These are phyloP conservation scores for Catocala nupta DNA, from an alignment of 2,888 invertebrate species.

Conservation along the genomic window DNA sequence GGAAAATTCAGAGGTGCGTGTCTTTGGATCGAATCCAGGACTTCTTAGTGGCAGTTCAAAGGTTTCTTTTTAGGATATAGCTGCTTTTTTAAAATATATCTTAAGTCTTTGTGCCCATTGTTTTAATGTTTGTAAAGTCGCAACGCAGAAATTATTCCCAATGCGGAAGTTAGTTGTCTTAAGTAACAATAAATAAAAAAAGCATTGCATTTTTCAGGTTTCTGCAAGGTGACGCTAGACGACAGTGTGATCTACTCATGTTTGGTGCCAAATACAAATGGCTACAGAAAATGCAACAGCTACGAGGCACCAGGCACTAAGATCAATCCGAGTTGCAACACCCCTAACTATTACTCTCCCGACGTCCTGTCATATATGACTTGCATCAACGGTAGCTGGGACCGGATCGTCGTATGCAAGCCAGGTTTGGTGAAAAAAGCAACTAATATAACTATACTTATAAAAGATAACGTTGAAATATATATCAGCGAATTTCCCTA, in stretches of 20 bases:
- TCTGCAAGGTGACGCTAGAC: slow-evolving; percentile 10
- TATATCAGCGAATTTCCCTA: background rate
- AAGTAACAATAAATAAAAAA: no score
- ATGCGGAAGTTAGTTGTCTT: no score
- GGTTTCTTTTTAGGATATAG: no score
- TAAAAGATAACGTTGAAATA: background rate
- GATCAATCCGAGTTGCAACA: slow-evolving; percentile 28
- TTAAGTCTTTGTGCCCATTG: no score
- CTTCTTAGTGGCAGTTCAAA: no score
- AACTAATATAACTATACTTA: slow-evolving; percentile 3
- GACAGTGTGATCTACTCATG: slow-evolving; percentile 8
- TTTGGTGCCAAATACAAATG: background rate
- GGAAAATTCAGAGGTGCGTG: no score
- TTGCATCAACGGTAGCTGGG: slow-evolving; percentile 42
- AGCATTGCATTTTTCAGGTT: background rate
- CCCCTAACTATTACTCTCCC: slow-evolving; percentile 23
- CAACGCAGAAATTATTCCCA: no score
- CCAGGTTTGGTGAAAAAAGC: slow-evolving; percentile 24
- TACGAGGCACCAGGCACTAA: slow-evolving; percentile 24
- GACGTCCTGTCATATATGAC: slow-evolving; percentile 22
- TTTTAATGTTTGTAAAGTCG: background rate
- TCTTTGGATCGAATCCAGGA: no score
- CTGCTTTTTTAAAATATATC: no score
- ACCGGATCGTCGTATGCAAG: slow-evolving; percentile 28
- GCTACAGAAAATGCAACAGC: background rate